phyloP scores from a whole-genome alignment of 2,113 vertebrate species.

The Cyrtonyx montezumae region DNA sequence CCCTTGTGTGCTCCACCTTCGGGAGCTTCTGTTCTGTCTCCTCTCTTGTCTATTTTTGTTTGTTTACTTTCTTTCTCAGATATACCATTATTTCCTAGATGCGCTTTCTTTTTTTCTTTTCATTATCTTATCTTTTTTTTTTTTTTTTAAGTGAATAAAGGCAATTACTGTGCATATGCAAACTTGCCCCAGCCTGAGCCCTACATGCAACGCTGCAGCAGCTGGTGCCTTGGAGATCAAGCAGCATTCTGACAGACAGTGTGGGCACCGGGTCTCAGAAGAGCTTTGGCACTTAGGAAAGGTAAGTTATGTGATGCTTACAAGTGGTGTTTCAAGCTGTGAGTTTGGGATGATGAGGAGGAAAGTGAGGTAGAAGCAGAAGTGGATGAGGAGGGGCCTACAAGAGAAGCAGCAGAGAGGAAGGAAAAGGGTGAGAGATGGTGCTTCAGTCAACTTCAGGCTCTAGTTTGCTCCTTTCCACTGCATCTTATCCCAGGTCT shows the following conservation, averaged over 20 bases:
- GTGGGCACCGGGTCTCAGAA: background rate
- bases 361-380: background rate
- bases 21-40: background rate
- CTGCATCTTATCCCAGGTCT: background rate
- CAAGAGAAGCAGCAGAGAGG: background rate
- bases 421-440: background rate
- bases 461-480: background rate
- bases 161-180: background rate
- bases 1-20: background rate
- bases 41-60: background rate
- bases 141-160: background rate
- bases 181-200: background rate
- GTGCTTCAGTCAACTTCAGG: background rate
- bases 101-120: background rate
- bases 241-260: background rate
- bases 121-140: background rate
- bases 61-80: background rate
- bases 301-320: background rate
- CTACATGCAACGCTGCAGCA: accelerated
- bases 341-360: background rate
- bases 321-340: background rate
- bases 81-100: background rate
- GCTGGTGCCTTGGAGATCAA: background rate
- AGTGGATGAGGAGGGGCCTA: background rate
- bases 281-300: background rate